Percentiles rank a stretch among this genome's conserved stretches.
Evolutionary conservation across 2,797 vertebrate species (phyloP).

Genomic region (Danio kyathit): DNA sequence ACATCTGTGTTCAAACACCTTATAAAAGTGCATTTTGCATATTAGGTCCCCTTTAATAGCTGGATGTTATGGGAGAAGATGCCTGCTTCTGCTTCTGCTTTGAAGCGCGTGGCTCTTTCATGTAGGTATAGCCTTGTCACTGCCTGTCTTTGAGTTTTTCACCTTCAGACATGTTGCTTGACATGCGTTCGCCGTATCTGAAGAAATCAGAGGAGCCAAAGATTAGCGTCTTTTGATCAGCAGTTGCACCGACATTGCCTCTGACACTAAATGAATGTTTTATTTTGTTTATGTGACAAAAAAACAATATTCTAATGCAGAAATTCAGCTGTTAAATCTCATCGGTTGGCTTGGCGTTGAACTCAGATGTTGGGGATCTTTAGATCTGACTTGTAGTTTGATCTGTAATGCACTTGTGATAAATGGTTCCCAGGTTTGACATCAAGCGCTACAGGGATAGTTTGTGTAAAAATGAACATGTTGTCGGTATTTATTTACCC

Average conservation of each 20-base stretch:
- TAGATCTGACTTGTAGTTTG: conserved; percentile 15
- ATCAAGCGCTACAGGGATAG: not conserved
- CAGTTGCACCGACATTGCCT: conserved; percentile 25
- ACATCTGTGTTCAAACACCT: too few species aligned
- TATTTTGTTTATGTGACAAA: conserved; percentile 16
- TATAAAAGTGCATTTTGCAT: too few species aligned
- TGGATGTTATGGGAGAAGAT: conserved; percentile 47
- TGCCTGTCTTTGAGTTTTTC: conserved; percentile 15
- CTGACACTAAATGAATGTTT: conserved; percentile 41
- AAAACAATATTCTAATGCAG: not conserved
- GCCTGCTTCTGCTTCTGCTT: conserved; percentile 27
- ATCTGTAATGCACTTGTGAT: conserved; percentile 2
- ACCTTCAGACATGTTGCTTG: conserved; percentile 31
- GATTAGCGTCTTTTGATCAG: conserved; percentile 50
- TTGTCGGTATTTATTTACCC: not conserved
- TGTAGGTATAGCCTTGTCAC: conserved; percentile 24
- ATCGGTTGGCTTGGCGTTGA: not conserved
- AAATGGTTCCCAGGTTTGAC: not conserved
- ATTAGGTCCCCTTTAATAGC: conserved; percentile 56
- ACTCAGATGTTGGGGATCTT: conserved; percentile 4
- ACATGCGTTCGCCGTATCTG: conserved; percentile 22
- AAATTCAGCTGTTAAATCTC: not conserved
- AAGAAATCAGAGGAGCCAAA: conserved; percentile 7
- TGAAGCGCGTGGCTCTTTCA: conserved; percentile 43
- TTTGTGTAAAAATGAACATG: not conserved